Evolutionary conservation across 2,113 vertebrate species (phyloP).

Genomic region (Austrofundulus limnaeus): DNA sequence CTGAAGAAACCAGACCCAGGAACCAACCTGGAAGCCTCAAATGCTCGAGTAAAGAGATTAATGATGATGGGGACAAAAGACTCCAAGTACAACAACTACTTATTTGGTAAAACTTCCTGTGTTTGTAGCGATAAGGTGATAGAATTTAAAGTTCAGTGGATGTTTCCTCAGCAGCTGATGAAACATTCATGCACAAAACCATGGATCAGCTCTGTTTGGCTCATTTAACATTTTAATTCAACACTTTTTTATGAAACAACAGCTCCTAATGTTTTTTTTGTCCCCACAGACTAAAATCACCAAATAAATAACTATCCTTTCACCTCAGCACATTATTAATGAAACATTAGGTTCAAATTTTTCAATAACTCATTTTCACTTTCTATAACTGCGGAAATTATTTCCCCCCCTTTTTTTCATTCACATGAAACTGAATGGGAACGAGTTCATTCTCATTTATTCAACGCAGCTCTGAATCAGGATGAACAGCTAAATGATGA

Average conservation of each 20-base stretch:
- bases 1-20: constrained; percentile 26
- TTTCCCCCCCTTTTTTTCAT: not conserved
- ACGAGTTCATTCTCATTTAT: constrained; percentile 24
- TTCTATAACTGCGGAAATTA: not conserved
- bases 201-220: not conserved
- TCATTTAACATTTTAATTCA: constrained; percentile 17
- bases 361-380: too few relatives aligned
- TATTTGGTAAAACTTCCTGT: constrained; percentile 9
- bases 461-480: constrained; percentile 10
- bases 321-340: too few relatives aligned
- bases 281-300: not conserved
- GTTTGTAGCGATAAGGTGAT: constrained; percentile 7
- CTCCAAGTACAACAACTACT: constrained; percentile 2
- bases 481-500: constrained; percentile 43
- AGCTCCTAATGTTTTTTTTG: not conserved
- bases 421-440: not conserved
- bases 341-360: too few relatives aligned
- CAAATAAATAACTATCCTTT: too few relatives aligned
- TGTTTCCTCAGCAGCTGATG: constrained; percentile 11
- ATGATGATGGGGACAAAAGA: constrained; percentile 18
- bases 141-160: constrained; percentile 19
- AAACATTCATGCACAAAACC: constrained; percentile 7
- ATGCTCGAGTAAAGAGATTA: constrained; percentile 22
- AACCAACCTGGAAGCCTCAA: constrained; percentile 14
- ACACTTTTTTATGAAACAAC: constrained; percentile 5